Evolutionary conservation across 2,888 invertebrate genomes (phyloP).

Genomic region (Galerucella pusilla): DNA sequence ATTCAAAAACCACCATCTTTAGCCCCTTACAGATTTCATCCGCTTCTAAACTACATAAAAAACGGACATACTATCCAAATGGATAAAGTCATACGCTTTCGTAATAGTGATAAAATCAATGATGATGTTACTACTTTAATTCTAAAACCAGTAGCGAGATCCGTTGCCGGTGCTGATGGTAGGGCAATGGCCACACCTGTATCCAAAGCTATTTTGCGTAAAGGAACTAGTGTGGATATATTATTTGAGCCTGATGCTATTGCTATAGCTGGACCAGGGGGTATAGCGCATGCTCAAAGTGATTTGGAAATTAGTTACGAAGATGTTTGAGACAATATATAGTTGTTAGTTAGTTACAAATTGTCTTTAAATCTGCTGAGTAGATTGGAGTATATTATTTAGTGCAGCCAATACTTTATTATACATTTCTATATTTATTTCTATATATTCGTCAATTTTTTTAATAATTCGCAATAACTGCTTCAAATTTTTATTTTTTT

Average conservation of each 20-base stretch:
- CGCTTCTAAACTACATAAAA: slow-evolving; percentile 59
- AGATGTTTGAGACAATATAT: slow-evolving; percentile 43
- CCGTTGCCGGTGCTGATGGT: slow-evolving; percentile 74
- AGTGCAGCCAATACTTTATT: no score
- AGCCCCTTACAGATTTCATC: slow-evolving; percentile 58
- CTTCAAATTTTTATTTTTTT: no score
- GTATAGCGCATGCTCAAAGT: slow-evolving; percentile 80
- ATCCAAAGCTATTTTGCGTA: slow-evolving; percentile 73
- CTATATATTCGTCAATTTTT: no score
- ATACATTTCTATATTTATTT: no score
- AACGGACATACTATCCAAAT: slow-evolving; percentile 55
- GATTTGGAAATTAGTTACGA: slow-evolving; percentile 70
- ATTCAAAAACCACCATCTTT: slow-evolving; percentile 41
- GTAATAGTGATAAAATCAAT: slow-evolving; percentile 46
- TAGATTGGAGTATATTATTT: no score
- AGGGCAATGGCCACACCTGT: slow-evolving; percentile 77
- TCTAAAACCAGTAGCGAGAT: slow-evolving; percentile 75
- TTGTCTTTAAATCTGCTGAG: no score
- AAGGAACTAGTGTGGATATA: slow-evolving; percentile 72
- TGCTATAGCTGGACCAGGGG: slow-evolving; percentile 80
- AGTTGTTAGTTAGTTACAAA: not conserved
- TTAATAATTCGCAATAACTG: no score
- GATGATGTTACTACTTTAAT: slow-evolving; percentile 64
- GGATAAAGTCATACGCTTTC: slow-evolving; percentile 54
- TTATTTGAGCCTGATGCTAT: slow-evolving; percentile 76